phyloP scores from a whole-genome alignment of 30 jellyfish, hydroid and myxozoan genomes.

The Turritopsis rubra region DNA sequence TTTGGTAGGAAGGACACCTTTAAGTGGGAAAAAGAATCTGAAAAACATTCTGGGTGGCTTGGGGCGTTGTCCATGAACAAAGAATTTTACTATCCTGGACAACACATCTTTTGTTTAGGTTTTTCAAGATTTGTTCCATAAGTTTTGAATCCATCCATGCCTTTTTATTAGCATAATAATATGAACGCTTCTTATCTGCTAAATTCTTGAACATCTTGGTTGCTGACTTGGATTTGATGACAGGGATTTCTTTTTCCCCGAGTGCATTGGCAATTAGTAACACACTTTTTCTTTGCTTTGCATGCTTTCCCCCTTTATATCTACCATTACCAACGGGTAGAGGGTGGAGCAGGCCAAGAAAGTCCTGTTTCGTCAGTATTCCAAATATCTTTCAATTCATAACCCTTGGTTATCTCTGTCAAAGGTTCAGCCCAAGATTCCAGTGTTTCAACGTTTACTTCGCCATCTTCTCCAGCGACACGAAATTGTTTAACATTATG shows the following conservation, averaged over 20 bases:
- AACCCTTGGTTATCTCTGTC: background rate
- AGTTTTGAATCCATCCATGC: conserved; percentile 51
- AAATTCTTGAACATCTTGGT: conserved; percentile 33
- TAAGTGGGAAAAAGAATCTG: background rate
- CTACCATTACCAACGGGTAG: background rate
- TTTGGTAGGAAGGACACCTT: background rate
- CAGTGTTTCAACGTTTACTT: conserved; percentile 25
- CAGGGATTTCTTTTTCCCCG: conserved; percentile 27
- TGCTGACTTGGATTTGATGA: conserved; percentile 25
- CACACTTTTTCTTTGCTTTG: conserved; percentile 34
- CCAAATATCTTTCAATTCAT: conserved; percentile 1
- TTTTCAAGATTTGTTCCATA: conserved; percentile 24
- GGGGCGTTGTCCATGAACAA: conserved; percentile 37
- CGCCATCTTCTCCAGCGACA: conserved; percentile 53
- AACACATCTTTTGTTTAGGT: conserved; percentile 21
- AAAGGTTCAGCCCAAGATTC: conserved; percentile 43
- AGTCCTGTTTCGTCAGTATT: conserved; percentile 5
- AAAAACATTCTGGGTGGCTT: background rate
- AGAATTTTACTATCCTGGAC: conserved; percentile 14
- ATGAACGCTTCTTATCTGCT: conserved; percentile 13
- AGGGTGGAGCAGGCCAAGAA: conserved; percentile 12
- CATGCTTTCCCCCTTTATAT: conserved; percentile 34
- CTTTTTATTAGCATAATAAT: conserved; percentile 28
- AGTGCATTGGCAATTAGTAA: conserved; percentile 25
- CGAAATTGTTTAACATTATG: conserved; percentile 29